Conservation (phyloP, 2,113 vertebrate genomes). For the Electrona antarctica region DNA sequence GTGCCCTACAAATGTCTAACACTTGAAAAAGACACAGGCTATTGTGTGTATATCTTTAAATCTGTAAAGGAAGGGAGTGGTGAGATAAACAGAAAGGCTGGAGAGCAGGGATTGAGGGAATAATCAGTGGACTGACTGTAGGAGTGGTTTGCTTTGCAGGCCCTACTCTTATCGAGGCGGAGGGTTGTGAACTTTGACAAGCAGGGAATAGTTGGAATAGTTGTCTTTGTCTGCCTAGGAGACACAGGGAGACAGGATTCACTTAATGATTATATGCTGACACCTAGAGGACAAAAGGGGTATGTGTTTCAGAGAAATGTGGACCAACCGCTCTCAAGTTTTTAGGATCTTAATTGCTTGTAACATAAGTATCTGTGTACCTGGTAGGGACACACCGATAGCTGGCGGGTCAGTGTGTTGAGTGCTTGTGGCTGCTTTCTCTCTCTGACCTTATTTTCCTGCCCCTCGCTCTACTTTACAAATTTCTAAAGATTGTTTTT, state of each 20-base stretch:
- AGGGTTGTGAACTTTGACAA: conserved; percentile 33
- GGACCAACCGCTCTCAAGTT: too few species aligned
- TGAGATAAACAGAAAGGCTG: conserved; percentile 58
- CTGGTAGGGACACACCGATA: too few species aligned
- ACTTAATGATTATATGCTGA: conserved; percentile 47
- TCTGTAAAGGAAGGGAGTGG: conserved; percentile 55
- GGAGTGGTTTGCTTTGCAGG: conserved; percentile 36
- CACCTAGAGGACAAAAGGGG: conserved; percentile 61
- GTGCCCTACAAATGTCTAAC: neutral
- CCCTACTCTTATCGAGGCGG: conserved; percentile 63
- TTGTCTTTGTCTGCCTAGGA: conserved; percentile 61
- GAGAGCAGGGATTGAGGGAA: conserved; percentile 2
- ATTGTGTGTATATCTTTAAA: conserved; percentile 19
- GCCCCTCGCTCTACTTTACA: too few species aligned
- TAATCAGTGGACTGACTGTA: conserved; percentile 39
- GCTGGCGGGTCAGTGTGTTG: too few species aligned
- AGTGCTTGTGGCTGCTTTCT: too few species aligned
- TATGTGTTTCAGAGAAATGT: neutral
- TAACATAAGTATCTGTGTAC: too few species aligned
- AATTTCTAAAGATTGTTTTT: too few species aligned
- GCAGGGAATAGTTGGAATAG: conserved; percentile 67
- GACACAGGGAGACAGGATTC: neutral
- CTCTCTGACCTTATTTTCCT: too few species aligned
- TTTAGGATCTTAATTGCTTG: too few species aligned
- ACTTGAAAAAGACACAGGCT: neutral